These are phyloP conservation scores for Mystacides longicornis DNA, from an alignment of 2,888 invertebrate genomes.

Conservation along the genomic window DNA sequence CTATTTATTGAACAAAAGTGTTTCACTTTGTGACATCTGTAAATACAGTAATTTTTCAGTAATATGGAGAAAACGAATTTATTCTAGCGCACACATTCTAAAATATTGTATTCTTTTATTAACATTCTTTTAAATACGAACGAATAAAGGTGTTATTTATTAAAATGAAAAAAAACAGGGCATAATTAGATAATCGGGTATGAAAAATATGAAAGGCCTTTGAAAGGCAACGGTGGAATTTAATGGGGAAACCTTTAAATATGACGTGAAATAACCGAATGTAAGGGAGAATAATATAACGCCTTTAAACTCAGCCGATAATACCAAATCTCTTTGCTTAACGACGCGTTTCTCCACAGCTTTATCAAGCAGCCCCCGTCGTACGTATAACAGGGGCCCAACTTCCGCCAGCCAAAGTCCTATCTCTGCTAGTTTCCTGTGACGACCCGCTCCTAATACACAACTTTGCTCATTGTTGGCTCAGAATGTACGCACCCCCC, in stretches of 20 bases:
- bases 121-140: too few relatives aligned
- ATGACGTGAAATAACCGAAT: background rate
- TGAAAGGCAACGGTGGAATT: background rate
- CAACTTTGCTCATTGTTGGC: slow-evolving; percentile 8
- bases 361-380: slow-evolving; percentile 7
- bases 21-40: too few relatives aligned
- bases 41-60: too few relatives aligned
- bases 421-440: slow-evolving; percentile 13
- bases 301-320: slow-evolving; percentile 10
- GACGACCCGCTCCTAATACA: slow-evolving; percentile 7
- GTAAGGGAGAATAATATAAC: slow-evolving; percentile 5
- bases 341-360: slow-evolving; percentile 4
- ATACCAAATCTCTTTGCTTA: slow-evolving; percentile 7
- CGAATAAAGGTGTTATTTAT: too few relatives aligned
- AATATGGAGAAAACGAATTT: too few relatives aligned
- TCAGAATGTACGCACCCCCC: slow-evolving; percentile 1
- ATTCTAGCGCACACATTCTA: too few relatives aligned
- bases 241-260: background rate
- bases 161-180: too few relatives aligned
- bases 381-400: slow-evolving; percentile 12
- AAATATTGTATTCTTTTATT: too few relatives aligned
- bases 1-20: too few relatives aligned
- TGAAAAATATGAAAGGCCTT: too few relatives aligned
- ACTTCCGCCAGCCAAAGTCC: slow-evolving; percentile 8
- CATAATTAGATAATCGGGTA: too few relatives aligned